Conservation (phyloP, 2,797 vertebrate genomes). For the Myiotriccus ornatus region DNA sequence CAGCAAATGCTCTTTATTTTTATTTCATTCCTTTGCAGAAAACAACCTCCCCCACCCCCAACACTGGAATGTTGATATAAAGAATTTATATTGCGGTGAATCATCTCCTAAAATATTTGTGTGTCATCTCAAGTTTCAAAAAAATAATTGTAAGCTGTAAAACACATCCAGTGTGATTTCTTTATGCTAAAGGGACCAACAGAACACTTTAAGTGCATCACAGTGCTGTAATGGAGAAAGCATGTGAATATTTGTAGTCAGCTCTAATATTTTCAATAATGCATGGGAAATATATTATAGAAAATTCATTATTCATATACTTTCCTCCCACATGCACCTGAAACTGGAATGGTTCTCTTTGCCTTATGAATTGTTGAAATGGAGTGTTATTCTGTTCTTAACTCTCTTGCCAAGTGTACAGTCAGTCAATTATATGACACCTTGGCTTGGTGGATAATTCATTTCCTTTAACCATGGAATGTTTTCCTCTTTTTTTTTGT, state of each 20-base stretch:
- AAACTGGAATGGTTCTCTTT: slow-evolving; percentile 39
- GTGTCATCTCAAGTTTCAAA: background rate
- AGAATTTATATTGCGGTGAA: background rate
- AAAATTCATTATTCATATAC: slow-evolving; percentile 65
- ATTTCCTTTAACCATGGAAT: background rate
- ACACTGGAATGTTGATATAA: background rate
- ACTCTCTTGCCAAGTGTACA: slow-evolving; percentile 23
- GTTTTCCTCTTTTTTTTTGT: background rate
- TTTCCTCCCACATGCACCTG: slow-evolving; percentile 46
- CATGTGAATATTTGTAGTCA: slow-evolving; percentile 48
- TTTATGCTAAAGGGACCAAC: background rate
- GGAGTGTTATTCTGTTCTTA: background rate
- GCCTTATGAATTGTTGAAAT: slow-evolving; percentile 35
- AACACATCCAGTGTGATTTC: background rate
- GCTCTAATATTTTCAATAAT: slow-evolving; percentile 68
- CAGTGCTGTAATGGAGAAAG: slow-evolving; percentile 17
- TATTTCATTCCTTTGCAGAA: background rate
- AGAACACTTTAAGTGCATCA: slow-evolving; percentile 38
- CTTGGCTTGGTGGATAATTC: background rate
- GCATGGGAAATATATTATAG: slow-evolving; percentile 51
- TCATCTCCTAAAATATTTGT: slow-evolving; percentile 25
- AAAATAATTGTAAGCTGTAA: background rate
- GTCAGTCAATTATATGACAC: background rate
- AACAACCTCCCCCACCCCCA: background rate
- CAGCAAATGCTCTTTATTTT: slow-evolving; percentile 20